Evolutionary conservation across 2,113 vertebrate genomes (phyloP).

Genomic region (Brachionichthys hirsutus): DNA sequence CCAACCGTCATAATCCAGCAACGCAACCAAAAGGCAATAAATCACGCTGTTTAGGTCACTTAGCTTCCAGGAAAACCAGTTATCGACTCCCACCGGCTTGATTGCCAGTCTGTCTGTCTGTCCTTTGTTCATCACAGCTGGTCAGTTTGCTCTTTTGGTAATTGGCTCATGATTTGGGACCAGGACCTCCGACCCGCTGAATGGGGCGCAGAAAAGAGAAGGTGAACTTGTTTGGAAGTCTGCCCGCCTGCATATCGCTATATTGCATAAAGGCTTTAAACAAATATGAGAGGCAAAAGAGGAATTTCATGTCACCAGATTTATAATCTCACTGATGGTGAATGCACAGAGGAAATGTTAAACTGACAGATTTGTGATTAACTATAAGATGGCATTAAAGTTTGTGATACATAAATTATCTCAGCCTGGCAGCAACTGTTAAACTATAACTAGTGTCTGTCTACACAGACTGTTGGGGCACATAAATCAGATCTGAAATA

Average conservation of each 20-base stretch:
- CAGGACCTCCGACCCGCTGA: neutral
- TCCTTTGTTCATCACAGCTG: slow-evolving; percentile 13
- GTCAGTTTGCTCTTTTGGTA: slow-evolving; percentile 3
- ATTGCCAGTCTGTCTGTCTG: neutral
- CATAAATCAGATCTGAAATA: neutral
- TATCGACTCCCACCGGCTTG: slow-evolving; percentile 1
- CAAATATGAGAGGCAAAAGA: neutral
- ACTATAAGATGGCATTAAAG: neutral
- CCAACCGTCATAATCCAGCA: neutral
- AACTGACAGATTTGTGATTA: slow-evolving; percentile 33
- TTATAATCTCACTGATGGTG: slow-evolving; percentile 2
- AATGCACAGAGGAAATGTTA: neutral
- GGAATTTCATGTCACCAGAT: slow-evolving; percentile 26
- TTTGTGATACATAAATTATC: slow-evolving; percentile 14
- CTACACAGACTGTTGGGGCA: neutral
- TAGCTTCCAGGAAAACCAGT: slow-evolving; percentile 1
- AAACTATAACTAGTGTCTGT: slow-evolving; percentile 21
- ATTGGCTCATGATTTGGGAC: neutral
- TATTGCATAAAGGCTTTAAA: slow-evolving; percentile 13
- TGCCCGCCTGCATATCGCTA: neutral
- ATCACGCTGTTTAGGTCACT: slow-evolving; percentile 22
- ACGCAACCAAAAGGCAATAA: slow-evolving; percentile 27
- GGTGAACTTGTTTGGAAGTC: slow-evolving; percentile 4
- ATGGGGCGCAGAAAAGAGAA: neutral
- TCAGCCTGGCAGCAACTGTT: neutral